phyloP scores from a whole-genome alignment of 2,888 invertebrate species.

The Pollenia griseotomentosa region DNA sequence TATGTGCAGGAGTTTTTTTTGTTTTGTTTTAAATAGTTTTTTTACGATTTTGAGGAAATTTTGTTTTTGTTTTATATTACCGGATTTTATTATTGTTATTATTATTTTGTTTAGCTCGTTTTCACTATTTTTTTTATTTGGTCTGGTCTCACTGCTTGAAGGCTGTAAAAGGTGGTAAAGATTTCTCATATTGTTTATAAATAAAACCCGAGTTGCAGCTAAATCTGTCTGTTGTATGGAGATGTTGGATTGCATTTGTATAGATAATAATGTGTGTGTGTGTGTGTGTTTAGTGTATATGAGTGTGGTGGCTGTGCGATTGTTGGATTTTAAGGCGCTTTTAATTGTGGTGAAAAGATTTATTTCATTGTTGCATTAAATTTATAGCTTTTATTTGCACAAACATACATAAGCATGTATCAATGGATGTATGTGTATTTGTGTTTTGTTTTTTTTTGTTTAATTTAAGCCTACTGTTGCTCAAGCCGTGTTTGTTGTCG shows the following conservation, averaged over 20 bases:
- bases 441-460: slow-evolving; percentile 43
- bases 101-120: slow-evolving; percentile 52
- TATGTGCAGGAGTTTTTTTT: slow-evolving; percentile 1
- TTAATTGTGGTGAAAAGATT: slow-evolving; percentile 81
- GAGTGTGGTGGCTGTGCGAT: slow-evolving; percentile 5
- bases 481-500: background rate
- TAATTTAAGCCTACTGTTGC: slow-evolving; percentile 63
- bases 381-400: slow-evolving; percentile 77
- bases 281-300: background rate
- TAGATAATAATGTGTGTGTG: background rate
- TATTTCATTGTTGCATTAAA: slow-evolving; percentile 80
- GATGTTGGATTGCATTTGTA: slow-evolving; percentile 30
- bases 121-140: slow-evolving; percentile 54
- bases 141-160: slow-evolving; percentile 32
- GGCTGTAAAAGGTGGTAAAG: slow-evolving; percentile 27
- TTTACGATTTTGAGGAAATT: slow-evolving; percentile 5
- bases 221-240: slow-evolving; percentile 20
- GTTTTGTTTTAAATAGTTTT: background rate
- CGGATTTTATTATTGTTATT: slow-evolving; percentile 1
- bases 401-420: background rate
- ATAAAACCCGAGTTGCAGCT: slow-evolving; percentile 38
- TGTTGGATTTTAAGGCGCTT: slow-evolving; percentile 70
- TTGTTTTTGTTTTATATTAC: slow-evolving; percentile 7
- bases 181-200: slow-evolving; percentile 41
- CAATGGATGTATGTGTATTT: background rate